phyloP scores from a whole-genome alignment of 2,113 vertebrate species.

The Chloropsis hardwickii region DNA sequence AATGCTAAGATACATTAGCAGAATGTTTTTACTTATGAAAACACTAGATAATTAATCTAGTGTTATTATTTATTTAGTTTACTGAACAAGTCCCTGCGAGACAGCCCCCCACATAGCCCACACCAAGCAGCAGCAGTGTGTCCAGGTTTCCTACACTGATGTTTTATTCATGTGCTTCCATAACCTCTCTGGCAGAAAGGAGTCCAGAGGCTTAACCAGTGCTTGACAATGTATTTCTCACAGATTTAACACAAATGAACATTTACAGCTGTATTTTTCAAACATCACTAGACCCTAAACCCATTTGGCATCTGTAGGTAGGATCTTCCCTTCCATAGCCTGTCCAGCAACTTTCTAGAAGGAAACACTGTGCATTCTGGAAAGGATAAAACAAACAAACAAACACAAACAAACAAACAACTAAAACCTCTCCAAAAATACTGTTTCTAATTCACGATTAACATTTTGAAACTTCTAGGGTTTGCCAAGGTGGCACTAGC shows the following conservation, averaged over 20 bases:
- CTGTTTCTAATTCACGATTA: neutral
- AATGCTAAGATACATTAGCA: neutral
- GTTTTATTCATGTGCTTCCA: neutral
- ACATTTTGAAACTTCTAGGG: neutral
- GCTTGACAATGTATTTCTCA: neutral
- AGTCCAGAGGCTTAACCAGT: neutral
- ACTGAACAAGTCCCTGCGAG: neutral
- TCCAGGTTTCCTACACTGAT: accelerated
- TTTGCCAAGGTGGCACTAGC: neutral
- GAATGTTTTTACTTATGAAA: neutral
- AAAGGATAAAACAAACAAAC: neutral
- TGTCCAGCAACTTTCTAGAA: neutral
- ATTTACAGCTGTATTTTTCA: neutral
- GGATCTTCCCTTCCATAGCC: neutral
- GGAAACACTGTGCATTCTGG: neutral
- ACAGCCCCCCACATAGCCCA: neutral
- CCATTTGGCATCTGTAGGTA: neutral
- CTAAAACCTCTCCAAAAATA: neutral
- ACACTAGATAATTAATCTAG: neutral
- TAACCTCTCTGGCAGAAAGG: neutral
- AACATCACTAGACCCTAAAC: neutral
- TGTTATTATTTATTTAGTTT: neutral
- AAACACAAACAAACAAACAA: neutral
- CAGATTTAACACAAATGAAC: neutral
- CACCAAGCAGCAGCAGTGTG: neutral